phyloP scores from a whole-genome alignment of 2,888 invertebrate species.

The Drosophila mulleri region DNA sequence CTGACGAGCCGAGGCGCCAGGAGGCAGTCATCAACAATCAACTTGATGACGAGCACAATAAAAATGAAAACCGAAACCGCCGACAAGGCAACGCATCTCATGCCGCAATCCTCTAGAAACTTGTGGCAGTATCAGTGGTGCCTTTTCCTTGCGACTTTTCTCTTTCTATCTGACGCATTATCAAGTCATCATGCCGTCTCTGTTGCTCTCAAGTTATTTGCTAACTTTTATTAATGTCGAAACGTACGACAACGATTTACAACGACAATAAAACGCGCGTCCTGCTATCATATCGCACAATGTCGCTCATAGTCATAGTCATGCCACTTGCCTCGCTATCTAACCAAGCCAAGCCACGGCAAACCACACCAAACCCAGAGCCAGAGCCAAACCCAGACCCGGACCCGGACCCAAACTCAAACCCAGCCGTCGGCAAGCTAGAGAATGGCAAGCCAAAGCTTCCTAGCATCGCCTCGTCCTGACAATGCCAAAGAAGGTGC shows the following conservation, averaged over 20 bases:
- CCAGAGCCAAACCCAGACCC: constrained; percentile 23
- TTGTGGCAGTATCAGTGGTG: constrained; percentile 50
- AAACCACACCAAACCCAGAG: constrained; percentile 4
- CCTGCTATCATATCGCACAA: constrained; percentile 80
- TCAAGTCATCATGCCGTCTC: constrained; percentile 33
- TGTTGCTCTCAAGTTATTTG: constrained; percentile 70
- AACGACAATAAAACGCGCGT: constrained; percentile 80
- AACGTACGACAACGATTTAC: constrained; percentile 81
- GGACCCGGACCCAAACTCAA: constrained; percentile 26
- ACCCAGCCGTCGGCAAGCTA: constrained; percentile 28
- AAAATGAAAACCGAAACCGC: constrained; percentile 77
- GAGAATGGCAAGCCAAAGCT: constrained; percentile 42
- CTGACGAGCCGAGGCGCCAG: constrained; percentile 40
- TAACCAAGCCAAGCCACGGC: constrained; percentile 60
- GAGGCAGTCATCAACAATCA: constrained; percentile 79
- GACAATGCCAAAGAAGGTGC: constrained; percentile 78
- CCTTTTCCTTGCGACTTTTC: constrained; percentile 31
- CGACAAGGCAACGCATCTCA: constrained; percentile 11
- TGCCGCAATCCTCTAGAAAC: constrained; percentile 40
- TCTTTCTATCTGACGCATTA: constrained; percentile 25
- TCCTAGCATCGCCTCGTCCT: constrained; percentile 61
- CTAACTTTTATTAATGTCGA: constrained; percentile 81
- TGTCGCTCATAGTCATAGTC: constrained; percentile 79
- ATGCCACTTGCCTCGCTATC: constrained; percentile 70
- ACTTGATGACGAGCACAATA: constrained; percentile 81